Percentiles rank a stretch among this genome's conserved stretches.
Evolutionary conservation across 2,113 vertebrate genomes (phyloP).

Genomic region (Oxygymnocypris stewartii): DNA sequence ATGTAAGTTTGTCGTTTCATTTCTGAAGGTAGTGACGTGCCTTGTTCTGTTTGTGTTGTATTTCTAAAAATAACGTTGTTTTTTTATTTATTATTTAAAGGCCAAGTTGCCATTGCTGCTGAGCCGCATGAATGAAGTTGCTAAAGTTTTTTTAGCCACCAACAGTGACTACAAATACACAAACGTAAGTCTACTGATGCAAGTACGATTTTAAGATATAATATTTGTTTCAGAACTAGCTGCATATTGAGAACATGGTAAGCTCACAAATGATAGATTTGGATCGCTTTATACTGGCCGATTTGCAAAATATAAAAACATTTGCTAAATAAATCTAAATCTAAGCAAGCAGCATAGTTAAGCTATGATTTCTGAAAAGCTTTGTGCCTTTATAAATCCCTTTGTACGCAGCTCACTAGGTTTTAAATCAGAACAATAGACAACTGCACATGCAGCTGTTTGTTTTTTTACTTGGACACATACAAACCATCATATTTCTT

Average conservation of each 20-base stretch:
- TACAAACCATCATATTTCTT: conserved; percentile 5
- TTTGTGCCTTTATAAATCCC: background rate
- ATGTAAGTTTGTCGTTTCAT: conserved; percentile 80
- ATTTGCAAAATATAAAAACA: background rate
- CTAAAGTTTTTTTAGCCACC: conserved; percentile 97
- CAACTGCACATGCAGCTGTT: background rate
- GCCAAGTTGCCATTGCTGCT: conserved; percentile 94
- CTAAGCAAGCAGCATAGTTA: no score
- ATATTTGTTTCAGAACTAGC: background rate
- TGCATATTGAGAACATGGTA: background rate
- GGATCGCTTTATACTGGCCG: background rate
- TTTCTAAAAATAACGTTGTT: background rate
- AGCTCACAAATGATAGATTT: conserved; percentile 2
- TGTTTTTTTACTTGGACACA: background rate
- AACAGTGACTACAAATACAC: conserved; percentile 99
- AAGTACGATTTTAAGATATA: background rate
- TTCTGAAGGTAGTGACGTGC: background rate
- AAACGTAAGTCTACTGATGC: conserved; percentile 80
- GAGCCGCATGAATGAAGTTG: conserved; percentile 96
- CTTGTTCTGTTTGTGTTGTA: background rate
- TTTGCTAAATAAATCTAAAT: no score
- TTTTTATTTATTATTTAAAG: conserved; percentile 68
- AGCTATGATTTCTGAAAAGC: background rate
- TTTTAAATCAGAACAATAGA: background rate
- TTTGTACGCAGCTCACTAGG: conserved; percentile 10